Evolutionary conservation across 2,797 vertebrate species (phyloP).

Genomic region (Pogonophryne albipinna): DNA sequence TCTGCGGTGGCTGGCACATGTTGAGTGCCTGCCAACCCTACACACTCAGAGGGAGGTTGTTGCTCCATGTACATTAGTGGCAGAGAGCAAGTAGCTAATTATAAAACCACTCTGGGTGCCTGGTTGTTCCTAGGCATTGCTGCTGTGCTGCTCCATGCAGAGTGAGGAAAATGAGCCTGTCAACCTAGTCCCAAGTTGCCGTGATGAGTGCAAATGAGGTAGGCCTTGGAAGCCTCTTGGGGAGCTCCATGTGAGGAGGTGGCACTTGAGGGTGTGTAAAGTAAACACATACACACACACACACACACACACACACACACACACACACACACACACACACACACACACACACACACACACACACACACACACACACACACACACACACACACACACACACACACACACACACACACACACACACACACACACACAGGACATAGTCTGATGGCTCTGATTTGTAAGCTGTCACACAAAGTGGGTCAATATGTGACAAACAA

Average conservation of each 20-base stretch:
- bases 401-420: constrained; percentile 37
- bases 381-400: constrained; percentile 19
- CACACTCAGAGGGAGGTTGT: constrained; percentile 34
- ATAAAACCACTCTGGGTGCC: constrained; percentile 80
- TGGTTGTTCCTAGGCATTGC: constrained; percentile 67
- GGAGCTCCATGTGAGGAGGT: constrained; percentile 59
- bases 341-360: constrained; percentile 19
- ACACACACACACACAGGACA: constrained; percentile 36
- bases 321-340: constrained; percentile 19
- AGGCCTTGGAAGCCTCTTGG: constrained; percentile 72
- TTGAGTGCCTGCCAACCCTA: constrained; percentile 39
- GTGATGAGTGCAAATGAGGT: constrained; percentile 86
- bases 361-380: constrained; percentile 23
- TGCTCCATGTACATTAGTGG: constrained; percentile 65
- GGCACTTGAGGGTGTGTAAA: constrained; percentile 62
- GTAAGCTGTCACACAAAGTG: constrained; percentile 77
- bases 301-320: constrained; percentile 23
- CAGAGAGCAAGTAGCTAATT: constrained; percentile 83
- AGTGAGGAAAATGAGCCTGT: constrained; percentile 85
- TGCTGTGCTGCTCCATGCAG: constrained; percentile 75
- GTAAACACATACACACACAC: constrained; percentile 58
- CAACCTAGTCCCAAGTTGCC: constrained; percentile 75
- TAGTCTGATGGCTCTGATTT: constrained; percentile 72
- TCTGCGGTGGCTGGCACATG: constrained; percentile 42
- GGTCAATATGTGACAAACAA: constrained; percentile 80